Conservation (phyloP, 2,797 vertebrate species). For the Sebastes matsubarae region DNA sequence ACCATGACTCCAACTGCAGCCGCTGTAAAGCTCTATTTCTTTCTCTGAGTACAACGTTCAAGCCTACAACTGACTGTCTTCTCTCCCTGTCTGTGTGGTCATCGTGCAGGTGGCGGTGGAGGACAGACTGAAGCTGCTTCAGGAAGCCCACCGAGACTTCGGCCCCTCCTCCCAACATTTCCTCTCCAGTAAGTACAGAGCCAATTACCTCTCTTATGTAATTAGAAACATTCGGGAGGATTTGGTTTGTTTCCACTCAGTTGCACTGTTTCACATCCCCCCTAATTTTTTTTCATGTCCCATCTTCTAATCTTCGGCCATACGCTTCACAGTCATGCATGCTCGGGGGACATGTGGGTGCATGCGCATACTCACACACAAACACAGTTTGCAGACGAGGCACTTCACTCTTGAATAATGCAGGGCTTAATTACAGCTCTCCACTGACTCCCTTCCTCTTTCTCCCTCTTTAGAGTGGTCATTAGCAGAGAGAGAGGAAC, state of each 20-base stretch:
- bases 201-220: conserved; percentile 9
- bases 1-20: conserved; percentile 27
- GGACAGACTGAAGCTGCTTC: conserved; percentile 92
- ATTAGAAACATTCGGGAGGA: not conserved
- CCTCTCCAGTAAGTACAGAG: conserved; percentile 91
- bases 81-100: conserved; percentile 15
- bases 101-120: conserved; percentile 89
- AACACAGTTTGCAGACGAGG: conserved; percentile 42
- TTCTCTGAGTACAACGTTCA: not conserved
- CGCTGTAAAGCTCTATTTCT: conserved; percentile 28
- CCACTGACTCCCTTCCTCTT: conserved; percentile 31
- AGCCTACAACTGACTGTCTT: conserved; percentile 1
- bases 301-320: conserved; percentile 7
- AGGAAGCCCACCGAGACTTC: conserved; percentile 95
- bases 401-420: conserved; percentile 67
- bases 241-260: conserved; percentile 15
- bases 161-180: conserved; percentile 96
- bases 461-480: conserved; percentile 52
- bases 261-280: conserved; percentile 11
- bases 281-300: not conserved
- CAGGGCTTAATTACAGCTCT: conserved; percentile 66
- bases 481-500: conserved; percentile 52
- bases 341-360: not conserved
- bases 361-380: not conserved
- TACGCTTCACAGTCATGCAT: not conserved